These are phyloP conservation scores for Otolemur garnettii DNA, from an alignment of 2,113 vertebrate genomes.

Conservation along the genomic window DNA sequence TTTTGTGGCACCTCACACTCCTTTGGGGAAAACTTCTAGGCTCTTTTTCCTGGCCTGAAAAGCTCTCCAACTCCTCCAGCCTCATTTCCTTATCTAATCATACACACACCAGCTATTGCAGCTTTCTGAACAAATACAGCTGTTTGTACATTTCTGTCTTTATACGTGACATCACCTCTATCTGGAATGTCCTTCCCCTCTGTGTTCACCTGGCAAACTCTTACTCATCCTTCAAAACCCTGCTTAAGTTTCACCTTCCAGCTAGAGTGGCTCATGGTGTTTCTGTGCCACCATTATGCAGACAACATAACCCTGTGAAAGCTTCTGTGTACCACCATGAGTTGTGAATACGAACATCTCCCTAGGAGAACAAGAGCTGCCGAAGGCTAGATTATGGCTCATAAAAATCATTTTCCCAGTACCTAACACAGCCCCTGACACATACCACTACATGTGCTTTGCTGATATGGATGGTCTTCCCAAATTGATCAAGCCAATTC, in stretches of 20 bases:
- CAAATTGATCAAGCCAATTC: neutral
- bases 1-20: neutral
- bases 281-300: too few relatives aligned
- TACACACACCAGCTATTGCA: too few relatives aligned
- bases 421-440: neutral
- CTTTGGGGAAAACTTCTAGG: neutral
- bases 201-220: neutral
- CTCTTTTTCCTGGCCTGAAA: neutral
- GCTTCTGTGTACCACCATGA: fast-evolving
- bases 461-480: neutral
- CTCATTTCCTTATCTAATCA: neutral
- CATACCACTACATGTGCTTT: neutral
- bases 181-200: neutral
- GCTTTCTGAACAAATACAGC: neutral
- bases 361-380: neutral
- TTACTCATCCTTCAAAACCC: constrained; percentile 9
- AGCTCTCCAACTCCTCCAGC: neutral
- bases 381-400: too few relatives aligned
- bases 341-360: neutral
- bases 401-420: neutral
- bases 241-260: neutral
- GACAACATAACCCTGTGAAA: neutral
- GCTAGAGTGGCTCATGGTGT: neutral
- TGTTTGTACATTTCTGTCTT: neutral
- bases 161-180: neutral